These are phyloP conservation scores for Monopis laevigella DNA, from an alignment of 2,888 invertebrate species.

Conservation along the genomic window DNA sequence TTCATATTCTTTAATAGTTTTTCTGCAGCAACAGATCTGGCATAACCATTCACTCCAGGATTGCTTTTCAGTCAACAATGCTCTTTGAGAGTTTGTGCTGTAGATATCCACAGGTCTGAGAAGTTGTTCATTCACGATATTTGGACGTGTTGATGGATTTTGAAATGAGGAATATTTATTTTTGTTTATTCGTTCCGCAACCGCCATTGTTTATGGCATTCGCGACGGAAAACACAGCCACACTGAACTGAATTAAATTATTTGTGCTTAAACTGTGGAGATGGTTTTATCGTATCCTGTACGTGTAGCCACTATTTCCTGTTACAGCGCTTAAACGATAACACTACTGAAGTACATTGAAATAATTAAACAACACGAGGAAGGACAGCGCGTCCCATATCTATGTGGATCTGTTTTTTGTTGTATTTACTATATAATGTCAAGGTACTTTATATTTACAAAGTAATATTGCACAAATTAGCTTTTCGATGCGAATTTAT, in stretches of 20 bases:
- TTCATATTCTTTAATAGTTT: slow-evolving; percentile 24
- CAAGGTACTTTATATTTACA: no score
- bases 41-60: slow-evolving; percentile 29
- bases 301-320: slow-evolving; percentile 45
- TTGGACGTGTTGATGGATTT: slow-evolving; percentile 24
- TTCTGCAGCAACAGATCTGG: slow-evolving; percentile 34
- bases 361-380: slow-evolving; percentile 1
- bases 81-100: slow-evolving; percentile 23
- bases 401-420: no score
- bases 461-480: no score
- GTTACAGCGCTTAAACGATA: slow-evolving; percentile 36
- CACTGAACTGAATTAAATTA: slow-evolving; percentile 29
- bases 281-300: slow-evolving; percentile 50
- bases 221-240: slow-evolving; percentile 29
- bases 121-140: slow-evolving; percentile 12
- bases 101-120: slow-evolving; percentile 43
- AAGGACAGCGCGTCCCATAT: slow-evolving; percentile 4
- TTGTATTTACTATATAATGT: no score
- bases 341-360: slow-evolving; percentile 24
- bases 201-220: slow-evolving; percentile 12
- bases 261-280: slow-evolving; percentile 34
- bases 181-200: not conserved
- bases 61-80: slow-evolving; percentile 17
- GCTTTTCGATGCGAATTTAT: no score
- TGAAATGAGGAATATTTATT: slow-evolving; percentile 36